Conservation (phyloP, 2,113 vertebrate genomes). For the Antidorcas marsupialis region DNA sequence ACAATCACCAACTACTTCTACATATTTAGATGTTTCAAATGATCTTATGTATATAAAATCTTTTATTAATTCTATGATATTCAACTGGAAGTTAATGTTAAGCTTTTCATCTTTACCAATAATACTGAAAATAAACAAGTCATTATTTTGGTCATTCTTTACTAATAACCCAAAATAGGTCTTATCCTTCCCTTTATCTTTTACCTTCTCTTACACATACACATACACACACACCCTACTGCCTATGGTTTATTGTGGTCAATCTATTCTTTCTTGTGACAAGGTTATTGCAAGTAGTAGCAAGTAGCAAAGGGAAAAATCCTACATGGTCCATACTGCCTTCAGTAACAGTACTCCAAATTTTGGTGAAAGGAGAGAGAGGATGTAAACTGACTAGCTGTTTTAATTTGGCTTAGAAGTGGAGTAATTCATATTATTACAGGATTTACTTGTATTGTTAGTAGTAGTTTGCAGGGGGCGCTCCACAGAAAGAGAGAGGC, state of each 20-base stretch:
- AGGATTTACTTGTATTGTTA: background rate
- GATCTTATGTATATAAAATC: background rate
- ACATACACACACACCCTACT: background rate
- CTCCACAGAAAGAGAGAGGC: no score
- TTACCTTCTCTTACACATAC: background rate
- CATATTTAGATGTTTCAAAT: background rate
- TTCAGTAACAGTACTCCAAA: background rate
- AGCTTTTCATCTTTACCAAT: background rate
- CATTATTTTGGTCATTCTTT: background rate
- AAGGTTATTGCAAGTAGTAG: background rate
- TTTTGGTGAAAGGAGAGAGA: background rate
- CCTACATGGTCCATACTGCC: accelerated
- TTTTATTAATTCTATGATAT: background rate
- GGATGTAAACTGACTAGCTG: background rate
- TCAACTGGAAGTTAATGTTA: background rate
- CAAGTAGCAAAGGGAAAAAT: background rate
- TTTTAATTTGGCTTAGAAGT: background rate
- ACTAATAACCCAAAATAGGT: background rate
- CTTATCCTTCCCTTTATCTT: background rate
- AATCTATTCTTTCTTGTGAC: background rate
- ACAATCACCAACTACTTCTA: background rate
- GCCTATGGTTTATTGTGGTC: background rate
- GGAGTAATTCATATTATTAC: background rate
- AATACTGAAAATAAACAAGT: background rate
- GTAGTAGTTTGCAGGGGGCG: background rate